Conservation (phyloP, 2,113 vertebrate genomes). For the Chionodraco myersi region DNA sequence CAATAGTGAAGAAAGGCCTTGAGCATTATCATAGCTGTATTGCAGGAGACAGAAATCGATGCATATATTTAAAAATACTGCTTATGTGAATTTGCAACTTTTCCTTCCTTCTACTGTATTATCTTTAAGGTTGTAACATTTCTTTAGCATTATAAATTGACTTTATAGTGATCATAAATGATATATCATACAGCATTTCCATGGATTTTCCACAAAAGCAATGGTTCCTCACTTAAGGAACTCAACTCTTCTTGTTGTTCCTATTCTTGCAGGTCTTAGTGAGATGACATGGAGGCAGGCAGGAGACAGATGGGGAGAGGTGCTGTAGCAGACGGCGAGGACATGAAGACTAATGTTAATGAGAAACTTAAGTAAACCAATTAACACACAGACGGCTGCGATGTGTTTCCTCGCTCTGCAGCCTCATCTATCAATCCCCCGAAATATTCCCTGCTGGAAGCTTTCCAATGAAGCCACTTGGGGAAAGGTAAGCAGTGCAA, state of each 20-base stretch:
- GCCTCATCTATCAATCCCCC: constrained; percentile 26
- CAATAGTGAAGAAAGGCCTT: no score
- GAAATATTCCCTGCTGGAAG: constrained; percentile 15
- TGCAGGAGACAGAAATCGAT: no score
- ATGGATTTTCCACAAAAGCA: background rate
- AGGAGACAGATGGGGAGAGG: constrained; percentile 63
- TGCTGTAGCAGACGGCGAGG: background rate
- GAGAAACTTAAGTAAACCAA: constrained; percentile 50
- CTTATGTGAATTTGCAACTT: no score
- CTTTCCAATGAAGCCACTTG: background rate
- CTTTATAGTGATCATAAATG: no score
- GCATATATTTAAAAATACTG: no score
- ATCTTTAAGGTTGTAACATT: no score
- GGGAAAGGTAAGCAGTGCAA: background rate
- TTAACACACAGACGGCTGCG: constrained; percentile 39
- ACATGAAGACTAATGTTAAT: constrained; percentile 22
- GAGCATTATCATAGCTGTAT: no score
- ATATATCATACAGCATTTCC: background rate
- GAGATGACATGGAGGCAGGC: constrained; percentile 43
- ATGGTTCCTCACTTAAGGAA: background rate
- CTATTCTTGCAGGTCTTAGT: background rate
- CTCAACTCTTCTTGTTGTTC: no score
- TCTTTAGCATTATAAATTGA: no score
- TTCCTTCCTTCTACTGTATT: no score
- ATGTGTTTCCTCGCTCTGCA: background rate